Conservation (phyloP, 2,797 vertebrate genomes). For the Tragelaphus eurycerus region DNA sequence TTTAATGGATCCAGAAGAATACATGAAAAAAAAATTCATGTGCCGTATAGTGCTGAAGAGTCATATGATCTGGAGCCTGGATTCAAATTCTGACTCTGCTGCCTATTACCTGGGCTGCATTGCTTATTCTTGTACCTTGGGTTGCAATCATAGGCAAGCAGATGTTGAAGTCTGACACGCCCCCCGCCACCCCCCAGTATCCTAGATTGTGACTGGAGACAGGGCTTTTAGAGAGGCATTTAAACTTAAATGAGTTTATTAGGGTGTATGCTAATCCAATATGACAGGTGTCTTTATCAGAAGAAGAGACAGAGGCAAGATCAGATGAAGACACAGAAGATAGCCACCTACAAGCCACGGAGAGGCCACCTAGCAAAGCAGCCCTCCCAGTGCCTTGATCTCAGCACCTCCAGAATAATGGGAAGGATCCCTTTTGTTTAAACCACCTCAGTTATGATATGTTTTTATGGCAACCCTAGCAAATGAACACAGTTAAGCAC, state of each 20-base stretch:
- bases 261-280: not conserved
- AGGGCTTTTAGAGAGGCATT: not conserved
- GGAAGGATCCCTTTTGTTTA: not conserved
- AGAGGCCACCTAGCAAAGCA: not conserved
- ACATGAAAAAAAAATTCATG: too few relatives aligned
- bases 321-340: not conserved
- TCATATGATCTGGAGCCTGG: not conserved
- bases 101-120: not conserved
- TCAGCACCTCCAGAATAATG: not conserved
- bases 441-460: not conserved
- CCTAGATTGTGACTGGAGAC: not conserved
- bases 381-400: not conserved
- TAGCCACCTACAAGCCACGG: not conserved
- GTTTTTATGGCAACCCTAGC: not conserved
- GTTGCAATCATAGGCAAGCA: not conserved
- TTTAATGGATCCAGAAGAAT: not conserved
- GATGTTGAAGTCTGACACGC: not conserved
- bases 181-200: fast-evolving
- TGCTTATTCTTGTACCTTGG: not conserved
- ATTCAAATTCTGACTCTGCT: not conserved
- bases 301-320: not conserved
- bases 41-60: not conserved
- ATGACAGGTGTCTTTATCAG: not conserved
- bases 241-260: not conserved
- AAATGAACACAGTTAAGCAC: not conserved